These are phyloP conservation scores for Sarcophaga carnaria DNA, from an alignment of 2,888 invertebrate species.

Conservation along the genomic window DNA sequence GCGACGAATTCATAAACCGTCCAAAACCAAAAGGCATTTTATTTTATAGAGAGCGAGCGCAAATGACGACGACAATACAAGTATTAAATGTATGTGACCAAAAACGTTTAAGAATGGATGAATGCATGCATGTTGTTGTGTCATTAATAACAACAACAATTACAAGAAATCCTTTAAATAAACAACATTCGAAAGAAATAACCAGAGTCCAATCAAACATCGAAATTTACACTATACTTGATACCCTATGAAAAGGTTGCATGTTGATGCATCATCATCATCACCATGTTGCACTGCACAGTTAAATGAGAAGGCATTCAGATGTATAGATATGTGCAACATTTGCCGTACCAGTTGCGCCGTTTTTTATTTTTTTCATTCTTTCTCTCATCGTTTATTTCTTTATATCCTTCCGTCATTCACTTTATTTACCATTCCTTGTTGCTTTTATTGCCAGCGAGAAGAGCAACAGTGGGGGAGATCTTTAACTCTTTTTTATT, in stretches of 20 bases:
- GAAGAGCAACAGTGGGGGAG: too few relatives aligned
- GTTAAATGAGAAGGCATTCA: neutral
- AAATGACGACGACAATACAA: constrained; percentile 48
- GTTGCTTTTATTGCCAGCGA: neutral
- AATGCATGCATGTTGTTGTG: neutral
- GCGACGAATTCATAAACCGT: neutral
- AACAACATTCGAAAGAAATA: neutral
- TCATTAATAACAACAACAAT: neutral
- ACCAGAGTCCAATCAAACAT: neutral
- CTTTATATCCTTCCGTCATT: constrained; percentile 61
- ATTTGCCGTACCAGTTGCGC: neutral
- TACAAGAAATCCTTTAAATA: constrained; percentile 34
- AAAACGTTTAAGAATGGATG: constrained; percentile 48
- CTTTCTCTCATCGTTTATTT: constrained; percentile 29
- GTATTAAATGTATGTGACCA: constrained; percentile 52
- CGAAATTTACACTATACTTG: neutral
- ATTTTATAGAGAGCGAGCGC: neutral
- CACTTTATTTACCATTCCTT: constrained; percentile 26
- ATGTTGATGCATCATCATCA: neutral
- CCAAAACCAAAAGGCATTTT: constrained; percentile 16
- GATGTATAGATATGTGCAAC: neutral
- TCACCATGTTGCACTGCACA: too few relatives aligned
- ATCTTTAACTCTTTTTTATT: constrained; percentile 35
- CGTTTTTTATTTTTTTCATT: neutral
- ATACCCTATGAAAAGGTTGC: neutral